Conservation (phyloP, 2,113 vertebrate species). For the Amblyopsis rosae region DNA sequence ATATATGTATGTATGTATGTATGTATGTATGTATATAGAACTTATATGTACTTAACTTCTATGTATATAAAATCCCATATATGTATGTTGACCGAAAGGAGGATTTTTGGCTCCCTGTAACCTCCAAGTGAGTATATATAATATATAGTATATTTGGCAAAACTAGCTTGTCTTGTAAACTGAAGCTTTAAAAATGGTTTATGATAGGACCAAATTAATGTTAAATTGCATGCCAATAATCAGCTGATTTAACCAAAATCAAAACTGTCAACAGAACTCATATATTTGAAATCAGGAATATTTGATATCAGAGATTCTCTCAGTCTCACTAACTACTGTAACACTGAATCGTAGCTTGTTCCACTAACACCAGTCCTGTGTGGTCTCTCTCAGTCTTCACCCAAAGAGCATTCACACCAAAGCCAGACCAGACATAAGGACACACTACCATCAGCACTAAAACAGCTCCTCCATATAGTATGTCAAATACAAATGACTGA, state of each 20-base stretch:
- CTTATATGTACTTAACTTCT: no score
- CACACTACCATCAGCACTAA: constrained; percentile 38
- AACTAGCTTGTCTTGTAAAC: neutral
- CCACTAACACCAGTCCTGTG: constrained; percentile 65
- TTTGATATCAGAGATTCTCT: constrained; percentile 19
- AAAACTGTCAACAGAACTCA: neutral
- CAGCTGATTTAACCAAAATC: no score
- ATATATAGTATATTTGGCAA: neutral
- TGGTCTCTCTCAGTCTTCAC: constrained; percentile 65
- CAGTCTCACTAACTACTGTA: constrained; percentile 32
- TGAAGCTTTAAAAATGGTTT: neutral
- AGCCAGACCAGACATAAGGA: constrained; percentile 53
- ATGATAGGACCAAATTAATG: neutral
- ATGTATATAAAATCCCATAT: no score
- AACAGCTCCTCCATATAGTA: constrained; percentile 20
- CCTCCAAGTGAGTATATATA: neutral
- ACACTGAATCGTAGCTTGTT: constrained; percentile 29
- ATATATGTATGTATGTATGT: no score
- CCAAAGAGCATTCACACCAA: constrained; percentile 51
- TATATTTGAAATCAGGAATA: neutral
- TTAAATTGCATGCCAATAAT: no score
- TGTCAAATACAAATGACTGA: no score
- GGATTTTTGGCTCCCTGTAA: neutral
- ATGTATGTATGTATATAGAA: no score
- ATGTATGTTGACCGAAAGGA: no score